Evolutionary conservation across 2,113 vertebrate genomes (phyloP).

Genomic region (Oxygymnocypris stewartii): DNA sequence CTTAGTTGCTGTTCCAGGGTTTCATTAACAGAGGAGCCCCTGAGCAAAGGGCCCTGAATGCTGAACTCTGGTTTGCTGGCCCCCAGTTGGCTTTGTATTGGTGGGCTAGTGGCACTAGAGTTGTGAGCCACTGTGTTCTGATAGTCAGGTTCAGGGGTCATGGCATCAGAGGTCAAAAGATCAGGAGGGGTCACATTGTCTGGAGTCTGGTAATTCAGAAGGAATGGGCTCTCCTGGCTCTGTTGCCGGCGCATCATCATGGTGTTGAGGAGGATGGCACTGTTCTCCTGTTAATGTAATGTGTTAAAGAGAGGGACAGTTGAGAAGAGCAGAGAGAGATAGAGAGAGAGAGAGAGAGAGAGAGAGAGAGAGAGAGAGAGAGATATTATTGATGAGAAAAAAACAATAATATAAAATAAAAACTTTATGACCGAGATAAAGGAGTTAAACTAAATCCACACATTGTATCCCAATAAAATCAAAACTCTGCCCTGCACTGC

Average conservation of each 20-base stretch:
- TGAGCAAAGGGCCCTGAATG: conserved; percentile 49
- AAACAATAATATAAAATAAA: neutral
- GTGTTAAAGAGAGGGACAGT: conserved; percentile 9
- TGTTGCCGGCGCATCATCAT: conserved; percentile 68
- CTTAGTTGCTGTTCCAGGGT: conserved; percentile 75
- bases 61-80: conserved; percentile 60
- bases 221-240: conserved; percentile 63
- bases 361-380: neutral
- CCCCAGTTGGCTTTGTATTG: conserved; percentile 58
- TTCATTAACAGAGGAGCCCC: conserved; percentile 51
- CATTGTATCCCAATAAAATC: neutral
- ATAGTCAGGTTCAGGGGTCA: conserved; percentile 63
- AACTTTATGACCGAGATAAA: neutral
- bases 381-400: neutral
- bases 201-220: conserved; percentile 37
- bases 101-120: conserved; percentile 47
- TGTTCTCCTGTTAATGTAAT: conserved; percentile 65
- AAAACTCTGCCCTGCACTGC: conserved; percentile 43
- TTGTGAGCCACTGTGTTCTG: conserved; percentile 61
- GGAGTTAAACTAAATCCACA: neutral
- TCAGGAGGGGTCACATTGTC: conserved; percentile 50
- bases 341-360: neutral
- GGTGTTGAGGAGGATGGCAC: conserved; percentile 67
- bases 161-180: conserved; percentile 57
- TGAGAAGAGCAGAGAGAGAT: neutral